Evolutionary conservation across 2,888 invertebrate genomes (phyloP), one percentile per base, ranked within the genome.

Genomic region (Hirtodrosophila trivittata): DNA sequence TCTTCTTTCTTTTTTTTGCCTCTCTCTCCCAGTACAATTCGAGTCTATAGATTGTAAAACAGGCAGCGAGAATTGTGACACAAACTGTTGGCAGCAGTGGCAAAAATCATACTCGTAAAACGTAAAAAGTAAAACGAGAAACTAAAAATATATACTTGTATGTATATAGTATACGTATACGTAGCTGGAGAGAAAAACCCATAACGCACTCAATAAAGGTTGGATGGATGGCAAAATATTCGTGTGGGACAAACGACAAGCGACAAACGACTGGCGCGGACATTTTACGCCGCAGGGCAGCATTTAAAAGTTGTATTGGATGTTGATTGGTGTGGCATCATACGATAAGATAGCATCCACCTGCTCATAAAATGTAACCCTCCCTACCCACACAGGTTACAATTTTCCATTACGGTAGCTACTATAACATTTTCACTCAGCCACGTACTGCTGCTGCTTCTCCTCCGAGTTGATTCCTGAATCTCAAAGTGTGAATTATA

Each of bases 201-300:
- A 71, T 75, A 74, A 71, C 58, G 76, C 76, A 82, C 83, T 78
- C 71, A 71, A 82, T 82, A 82, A 78, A 70, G 57, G 74, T 62
- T 51, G 60, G 47, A 43, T 57, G 57, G 50, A 33, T 67, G 67
- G 57, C n/a, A 51, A 9, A 45, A 52, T 59, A 42, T 52, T 49
- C 41, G 66, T 37, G 33, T 35, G 12, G 18, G 18, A 51, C 39
- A 58, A 64, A 55, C 60, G 55, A 21, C n/a, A 7, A 18, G 73
- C 59, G 52, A 59, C 66, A 76, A 75, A 65, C 75, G 72, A 75
- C 68, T 68, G 58, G 41, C 49, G 51, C 43, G 58, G 25, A 56
- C 57, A 56, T 39, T 47, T 26, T 42, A 38, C 9, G 50, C 77
- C 71, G 21, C 33, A 32, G 66, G 73, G 56, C 54, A 42, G 12